Evolutionary conservation across 1,140 invertebrate genomes (phyloP).

Genomic region (Cecropterus lyciades): DNA sequence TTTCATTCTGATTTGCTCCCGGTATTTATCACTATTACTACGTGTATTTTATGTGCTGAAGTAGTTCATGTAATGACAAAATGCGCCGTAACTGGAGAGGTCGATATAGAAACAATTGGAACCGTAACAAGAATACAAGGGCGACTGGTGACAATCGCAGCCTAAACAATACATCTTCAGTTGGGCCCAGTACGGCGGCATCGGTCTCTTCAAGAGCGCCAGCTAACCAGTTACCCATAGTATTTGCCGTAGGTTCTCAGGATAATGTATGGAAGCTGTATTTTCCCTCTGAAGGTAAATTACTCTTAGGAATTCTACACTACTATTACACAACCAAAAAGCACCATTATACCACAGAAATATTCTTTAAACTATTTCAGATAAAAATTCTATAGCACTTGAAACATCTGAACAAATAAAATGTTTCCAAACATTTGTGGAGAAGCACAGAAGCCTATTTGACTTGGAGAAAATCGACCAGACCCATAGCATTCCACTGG

Average conservation of each 20-base stretch:
- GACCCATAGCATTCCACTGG: constrained; percentile 86
- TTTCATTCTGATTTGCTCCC: neutral
- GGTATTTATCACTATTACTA: neutral
- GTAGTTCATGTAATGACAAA: constrained; percentile 13
- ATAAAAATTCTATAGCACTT: constrained; percentile 75
- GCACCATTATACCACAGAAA: neutral
- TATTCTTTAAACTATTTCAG: constrained; percentile 64
- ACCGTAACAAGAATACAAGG: constrained; percentile 47
- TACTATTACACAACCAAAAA: too few relatives aligned
- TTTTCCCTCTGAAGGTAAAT: constrained; percentile 87
- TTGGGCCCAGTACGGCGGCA: constrained; percentile 3
- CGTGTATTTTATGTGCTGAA: too few relatives aligned
- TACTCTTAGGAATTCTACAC: too few relatives aligned
- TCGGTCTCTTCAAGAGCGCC: constrained; percentile 60
- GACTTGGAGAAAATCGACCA: constrained; percentile 86
- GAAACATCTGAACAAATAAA: constrained; percentile 82
- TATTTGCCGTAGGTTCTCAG: constrained; percentile 58
- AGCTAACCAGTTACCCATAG: constrained; percentile 65
- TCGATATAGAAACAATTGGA: constrained; percentile 65
- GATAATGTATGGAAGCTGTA: constrained; percentile 89
- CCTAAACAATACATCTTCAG: constrained; percentile 56
- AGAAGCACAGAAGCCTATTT: constrained; percentile 82
- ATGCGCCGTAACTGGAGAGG: constrained; percentile 76
- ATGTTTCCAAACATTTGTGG: constrained; percentile 84
- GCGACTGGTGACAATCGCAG: constrained; percentile 52